phyloP scores from a whole-genome alignment of 2,797 vertebrate species.

The Ceryle rudis region DNA sequence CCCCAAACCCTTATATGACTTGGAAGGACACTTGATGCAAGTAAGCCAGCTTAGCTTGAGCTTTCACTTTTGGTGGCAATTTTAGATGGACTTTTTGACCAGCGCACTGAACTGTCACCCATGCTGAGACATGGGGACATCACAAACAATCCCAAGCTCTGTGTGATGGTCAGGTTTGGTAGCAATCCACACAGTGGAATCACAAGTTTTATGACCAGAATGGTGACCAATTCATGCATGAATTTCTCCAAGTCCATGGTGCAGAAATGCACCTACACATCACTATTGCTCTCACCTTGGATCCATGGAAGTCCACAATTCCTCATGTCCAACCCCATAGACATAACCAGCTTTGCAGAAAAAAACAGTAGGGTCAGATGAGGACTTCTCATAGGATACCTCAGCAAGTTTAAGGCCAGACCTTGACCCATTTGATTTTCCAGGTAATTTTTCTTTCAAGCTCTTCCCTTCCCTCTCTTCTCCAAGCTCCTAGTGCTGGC shows the following conservation, averaged over 20 bases:
- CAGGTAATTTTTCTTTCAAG: not conserved
- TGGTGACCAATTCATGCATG: not conserved
- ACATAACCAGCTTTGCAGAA: fast-evolving
- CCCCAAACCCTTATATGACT: too few relatives aligned
- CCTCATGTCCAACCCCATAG: not conserved
- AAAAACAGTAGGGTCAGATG: fast-evolving
- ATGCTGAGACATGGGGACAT: fast-evolving
- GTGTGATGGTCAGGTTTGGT: not conserved
- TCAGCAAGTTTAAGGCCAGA: not conserved
- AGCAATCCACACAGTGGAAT: not conserved
- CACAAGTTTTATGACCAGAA: not conserved
- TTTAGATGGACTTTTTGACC: not conserved
- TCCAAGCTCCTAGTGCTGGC: not conserved
- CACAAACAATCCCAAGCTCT: not conserved
- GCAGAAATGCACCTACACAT: not conserved
- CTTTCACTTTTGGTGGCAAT: not conserved
- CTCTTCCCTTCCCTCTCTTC: not conserved
- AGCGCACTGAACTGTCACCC: fast-evolving
- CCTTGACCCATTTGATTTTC: not conserved
- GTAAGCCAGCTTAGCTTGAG: not conserved
- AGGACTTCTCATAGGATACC: not conserved
- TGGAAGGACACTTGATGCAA: not conserved
- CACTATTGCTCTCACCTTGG: not conserved
- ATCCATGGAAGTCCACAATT: fast-evolving
- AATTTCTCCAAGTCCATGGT: fast-evolving